Percentiles rank a stretch among this genome's conserved stretches.
Conservation (phyloP, 35 echinoderm and acorn worm species). For the Ophioderma brevispina region DNA sequence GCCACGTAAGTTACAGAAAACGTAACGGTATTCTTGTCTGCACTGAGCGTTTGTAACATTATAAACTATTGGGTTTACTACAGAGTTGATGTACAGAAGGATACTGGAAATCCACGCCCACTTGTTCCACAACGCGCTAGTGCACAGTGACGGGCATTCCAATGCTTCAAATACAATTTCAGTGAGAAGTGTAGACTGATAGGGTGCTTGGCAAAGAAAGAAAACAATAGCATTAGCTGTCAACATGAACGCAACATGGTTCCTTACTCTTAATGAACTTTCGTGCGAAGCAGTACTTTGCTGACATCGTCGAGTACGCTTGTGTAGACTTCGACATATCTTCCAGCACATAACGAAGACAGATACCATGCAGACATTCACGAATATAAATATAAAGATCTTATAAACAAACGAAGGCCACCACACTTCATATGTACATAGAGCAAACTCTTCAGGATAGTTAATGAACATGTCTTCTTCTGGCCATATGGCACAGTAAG, state of each 20-base stretch:
- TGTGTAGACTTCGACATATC: slow-evolving; percentile 49
- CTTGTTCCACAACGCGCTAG: background rate
- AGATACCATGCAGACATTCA: slow-evolving; percentile 30
- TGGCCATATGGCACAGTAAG: slow-evolving; percentile 36
- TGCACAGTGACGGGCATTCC: background rate
- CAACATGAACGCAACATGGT: slow-evolving; percentile 44
- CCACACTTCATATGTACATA: slow-evolving; percentile 1
- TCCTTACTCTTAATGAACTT: background rate
- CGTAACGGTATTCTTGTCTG: background rate
- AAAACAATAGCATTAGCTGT: slow-evolving; percentile 47
- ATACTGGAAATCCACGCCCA: slow-evolving; percentile 14
- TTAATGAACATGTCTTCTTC: background rate
- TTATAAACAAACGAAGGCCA: background rate
- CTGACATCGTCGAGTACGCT: background rate
- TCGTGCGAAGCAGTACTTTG: background rate
- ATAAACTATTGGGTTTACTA: slow-evolving; percentile 68
- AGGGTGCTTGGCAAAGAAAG: slow-evolving; percentile 46
- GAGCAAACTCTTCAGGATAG: background rate
- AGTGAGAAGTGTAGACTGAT: slow-evolving; percentile 12
- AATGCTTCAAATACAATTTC: slow-evolving; percentile 1
- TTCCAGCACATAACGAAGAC: slow-evolving; percentile 36
- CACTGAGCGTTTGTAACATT: slow-evolving; percentile 54
- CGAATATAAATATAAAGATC: slow-evolving; percentile 31
- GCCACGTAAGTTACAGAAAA: no score
- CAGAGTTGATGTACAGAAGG: slow-evolving; percentile 62